Conservation (phyloP, 2,113 vertebrate genomes). For the Petaurus breviceps region DNA sequence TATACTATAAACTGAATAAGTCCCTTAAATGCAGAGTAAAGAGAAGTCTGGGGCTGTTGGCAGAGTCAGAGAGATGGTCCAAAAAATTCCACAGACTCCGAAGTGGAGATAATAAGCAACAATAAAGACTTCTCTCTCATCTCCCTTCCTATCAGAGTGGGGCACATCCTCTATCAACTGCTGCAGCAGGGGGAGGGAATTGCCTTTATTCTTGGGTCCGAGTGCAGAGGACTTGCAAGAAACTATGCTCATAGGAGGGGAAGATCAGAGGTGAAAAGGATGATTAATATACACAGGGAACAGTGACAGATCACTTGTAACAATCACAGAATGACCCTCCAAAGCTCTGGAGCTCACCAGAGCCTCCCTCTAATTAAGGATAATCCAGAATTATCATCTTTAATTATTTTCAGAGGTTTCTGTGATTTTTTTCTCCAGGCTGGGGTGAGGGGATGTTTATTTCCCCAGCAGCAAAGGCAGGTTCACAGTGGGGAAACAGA, state of each 20-base stretch:
- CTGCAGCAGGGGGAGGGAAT: background rate
- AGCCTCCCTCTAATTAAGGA: slow-evolving; percentile 73
- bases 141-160: slow-evolving; percentile 26
- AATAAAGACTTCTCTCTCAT: slow-evolving; percentile 5
- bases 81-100: background rate
- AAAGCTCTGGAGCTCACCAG: slow-evolving; percentile 45
- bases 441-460: slow-evolving; percentile 25
- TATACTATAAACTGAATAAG: background rate
- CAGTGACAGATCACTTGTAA: slow-evolving; percentile 66
- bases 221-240: slow-evolving; percentile 53
- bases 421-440: slow-evolving; percentile 29
- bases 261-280: slow-evolving; percentile 65
- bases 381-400: slow-evolving; percentile 76
- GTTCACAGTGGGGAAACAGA: slow-evolving; percentile 29
- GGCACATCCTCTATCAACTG: background rate
- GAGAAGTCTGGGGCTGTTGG: background rate
- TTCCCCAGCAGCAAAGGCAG: slow-evolving; percentile 34
- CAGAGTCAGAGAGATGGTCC: background rate
- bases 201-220: slow-evolving; percentile 50
- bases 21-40: background rate
- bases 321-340: slow-evolving; percentile 63
- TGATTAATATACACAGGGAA: slow-evolving; percentile 26
- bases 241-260: slow-evolving; percentile 50
- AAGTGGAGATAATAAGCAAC: background rate
- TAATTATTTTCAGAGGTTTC: slow-evolving; percentile 75